These are phyloP conservation scores for Ecliptopera silaceata DNA, from an alignment of 2,888 invertebrate species.

Conservation along the genomic window DNA sequence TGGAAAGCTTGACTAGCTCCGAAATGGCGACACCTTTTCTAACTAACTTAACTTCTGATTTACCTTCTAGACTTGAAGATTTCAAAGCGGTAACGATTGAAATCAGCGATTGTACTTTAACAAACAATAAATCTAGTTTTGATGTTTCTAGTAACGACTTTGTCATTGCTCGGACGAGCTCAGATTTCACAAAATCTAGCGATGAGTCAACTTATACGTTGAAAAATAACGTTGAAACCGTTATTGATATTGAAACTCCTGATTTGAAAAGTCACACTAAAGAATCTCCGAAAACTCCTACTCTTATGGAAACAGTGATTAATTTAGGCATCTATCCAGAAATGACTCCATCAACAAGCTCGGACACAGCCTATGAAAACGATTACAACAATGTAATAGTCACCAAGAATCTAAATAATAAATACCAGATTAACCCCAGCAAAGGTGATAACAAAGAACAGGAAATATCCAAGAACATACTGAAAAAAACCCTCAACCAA, in stretches of 20 bases:
- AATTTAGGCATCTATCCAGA: constrained; percentile 49
- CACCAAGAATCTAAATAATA: constrained; percentile 32
- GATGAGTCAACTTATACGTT: constrained; percentile 41
- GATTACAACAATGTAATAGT: constrained; percentile 39
- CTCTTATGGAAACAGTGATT: constrained; percentile 47
- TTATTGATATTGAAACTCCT: constrained; percentile 15
- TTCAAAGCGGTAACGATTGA: constrained; percentile 30
- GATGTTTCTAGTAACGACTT: constrained; percentile 41
- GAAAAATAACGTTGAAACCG: constrained; percentile 20
- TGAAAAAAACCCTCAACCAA: constrained; percentile 44
- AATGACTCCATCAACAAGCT: constrained; percentile 42
- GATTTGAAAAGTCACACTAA: neutral
- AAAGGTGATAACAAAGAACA: constrained; percentile 37
- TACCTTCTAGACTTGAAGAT: constrained; percentile 12
- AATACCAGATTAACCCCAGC: constrained; percentile 28
- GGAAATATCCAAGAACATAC: constrained; percentile 37
- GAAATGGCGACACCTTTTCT: constrained; percentile 36
- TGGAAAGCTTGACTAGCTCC: constrained; percentile 38
- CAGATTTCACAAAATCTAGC: constrained; percentile 44
- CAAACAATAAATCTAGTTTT: constrained; percentile 24
- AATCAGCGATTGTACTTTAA: constrained; percentile 41
- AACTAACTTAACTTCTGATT: constrained; percentile 34
- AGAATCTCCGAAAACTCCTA: constrained; percentile 28
- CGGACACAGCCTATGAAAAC: constrained; percentile 27
- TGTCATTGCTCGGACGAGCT: constrained; percentile 47